phyloP scores from a whole-genome alignment of 2,797 vertebrate species.

The Anabacerthia variegaticeps region DNA sequence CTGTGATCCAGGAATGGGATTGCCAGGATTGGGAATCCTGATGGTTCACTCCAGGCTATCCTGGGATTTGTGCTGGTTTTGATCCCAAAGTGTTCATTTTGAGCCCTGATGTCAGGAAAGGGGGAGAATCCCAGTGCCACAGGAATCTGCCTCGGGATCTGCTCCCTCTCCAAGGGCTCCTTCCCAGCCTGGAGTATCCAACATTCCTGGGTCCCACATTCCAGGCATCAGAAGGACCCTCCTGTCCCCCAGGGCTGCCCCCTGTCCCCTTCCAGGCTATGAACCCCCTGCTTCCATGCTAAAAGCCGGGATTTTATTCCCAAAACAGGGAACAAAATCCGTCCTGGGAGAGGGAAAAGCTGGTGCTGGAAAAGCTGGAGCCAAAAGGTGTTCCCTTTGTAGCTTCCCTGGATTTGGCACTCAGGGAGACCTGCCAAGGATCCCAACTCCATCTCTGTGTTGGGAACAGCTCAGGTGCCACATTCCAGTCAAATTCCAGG shows the following conservation, averaged over 20 bases:
- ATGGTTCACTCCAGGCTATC: neutral
- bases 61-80: neutral
- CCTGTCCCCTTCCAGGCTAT: neutral
- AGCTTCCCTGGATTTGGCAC: neutral
- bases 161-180: neutral
- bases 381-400: neutral
- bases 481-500: too few species aligned
- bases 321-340: too few species aligned
- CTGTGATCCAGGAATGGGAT: neutral
- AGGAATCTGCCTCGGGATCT: neutral
- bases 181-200: neutral
- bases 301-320: neutral
- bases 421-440: neutral
- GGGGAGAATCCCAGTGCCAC: neutral
- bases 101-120: neutral
- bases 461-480: too few species aligned
- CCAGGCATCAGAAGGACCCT: neutral
- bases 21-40: neutral
- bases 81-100: neutral
- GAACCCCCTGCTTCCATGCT: neutral
- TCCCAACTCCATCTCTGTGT: neutral
- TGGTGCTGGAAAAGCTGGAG: neutral
- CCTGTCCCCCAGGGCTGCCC: neutral
- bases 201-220: neutral
- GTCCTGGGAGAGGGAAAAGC: neutral